Evolutionary conservation across 2,797 vertebrate species (phyloP).

Genomic region (Liparis tanakae): DNA sequence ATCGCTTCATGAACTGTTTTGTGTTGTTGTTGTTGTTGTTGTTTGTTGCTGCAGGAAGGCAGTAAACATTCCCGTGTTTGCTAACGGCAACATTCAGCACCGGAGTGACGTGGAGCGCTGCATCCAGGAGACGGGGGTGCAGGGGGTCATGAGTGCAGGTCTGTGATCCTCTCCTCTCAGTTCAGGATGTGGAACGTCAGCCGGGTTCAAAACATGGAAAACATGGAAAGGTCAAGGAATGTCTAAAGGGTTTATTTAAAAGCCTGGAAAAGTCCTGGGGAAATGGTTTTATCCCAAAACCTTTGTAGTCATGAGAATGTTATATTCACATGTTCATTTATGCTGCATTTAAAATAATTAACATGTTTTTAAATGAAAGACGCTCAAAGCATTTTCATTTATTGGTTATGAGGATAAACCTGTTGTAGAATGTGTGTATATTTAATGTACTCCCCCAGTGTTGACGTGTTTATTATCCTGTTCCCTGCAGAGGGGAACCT

Average conservation of each 20-base stretch:
- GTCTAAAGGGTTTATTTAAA: no score
- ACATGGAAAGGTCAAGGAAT: no score
- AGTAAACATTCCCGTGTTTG: constrained; percentile 94
- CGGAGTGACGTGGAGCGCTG: constrained; percentile 92
- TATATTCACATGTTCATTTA: no score
- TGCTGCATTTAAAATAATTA: no score
- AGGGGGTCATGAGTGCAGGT: constrained; percentile 98
- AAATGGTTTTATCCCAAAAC: no score
- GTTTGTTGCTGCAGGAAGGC: constrained; percentile 82
- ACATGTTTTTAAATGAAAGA: no score
- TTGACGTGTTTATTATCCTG: background rate
- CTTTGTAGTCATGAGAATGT: no score
- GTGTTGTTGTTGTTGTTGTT: background rate
- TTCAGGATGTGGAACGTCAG: background rate
- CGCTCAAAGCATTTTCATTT: no score
- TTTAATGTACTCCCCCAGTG: background rate
- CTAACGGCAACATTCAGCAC: constrained; percentile 96
- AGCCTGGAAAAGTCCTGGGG: no score
- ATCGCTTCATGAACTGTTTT: background rate
- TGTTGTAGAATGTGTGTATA: no score
- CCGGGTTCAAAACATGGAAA: no score
- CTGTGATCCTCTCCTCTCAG: background rate
- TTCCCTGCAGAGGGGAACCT: constrained; percentile 91
- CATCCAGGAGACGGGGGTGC: constrained; percentile 92
- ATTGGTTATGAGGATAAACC: no score